A percentile compares a stretch with the other conserved stretches of the same genome.
phyloP scores from a whole-genome alignment of 2,113 vertebrate genomes.

The Deroptyus accipitrinus region DNA sequence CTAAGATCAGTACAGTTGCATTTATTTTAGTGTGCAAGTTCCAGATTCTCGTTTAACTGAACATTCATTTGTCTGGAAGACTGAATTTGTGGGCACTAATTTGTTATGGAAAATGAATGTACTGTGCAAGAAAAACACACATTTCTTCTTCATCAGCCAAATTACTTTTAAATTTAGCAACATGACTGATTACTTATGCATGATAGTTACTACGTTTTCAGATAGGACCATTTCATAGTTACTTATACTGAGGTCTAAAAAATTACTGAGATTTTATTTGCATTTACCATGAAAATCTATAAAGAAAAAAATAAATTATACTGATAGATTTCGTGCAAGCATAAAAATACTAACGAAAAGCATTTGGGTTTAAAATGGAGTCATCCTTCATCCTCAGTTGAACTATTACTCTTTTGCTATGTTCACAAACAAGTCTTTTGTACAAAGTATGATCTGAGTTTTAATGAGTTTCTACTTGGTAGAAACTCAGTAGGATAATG shows the following conservation, averaged over 20 bases:
- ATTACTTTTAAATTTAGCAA: conserved; percentile 31
- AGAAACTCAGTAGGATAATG: not conserved
- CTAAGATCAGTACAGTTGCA: not conserved
- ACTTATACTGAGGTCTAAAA: not conserved
- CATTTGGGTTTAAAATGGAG: not conserved
- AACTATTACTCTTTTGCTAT: not conserved
- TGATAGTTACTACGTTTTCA: not conserved
- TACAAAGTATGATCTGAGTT: not conserved
- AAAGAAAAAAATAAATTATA: not conserved
- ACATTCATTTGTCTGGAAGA: conserved; percentile 52
- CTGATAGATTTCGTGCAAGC: not conserved
- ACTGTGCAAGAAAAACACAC: conserved; percentile 6
- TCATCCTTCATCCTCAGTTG: not conserved
- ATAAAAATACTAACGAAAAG: not conserved
- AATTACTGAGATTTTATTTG: not conserved
- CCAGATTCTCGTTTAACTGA: not conserved
- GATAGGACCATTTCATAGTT: not conserved
- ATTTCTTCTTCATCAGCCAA: conserved; percentile 10
- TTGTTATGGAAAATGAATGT: conserved; percentile 34
- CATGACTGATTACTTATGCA: conserved; percentile 23
- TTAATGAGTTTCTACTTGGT: conserved; percentile 3
- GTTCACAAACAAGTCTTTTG: not conserved
- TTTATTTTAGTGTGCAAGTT: not conserved
- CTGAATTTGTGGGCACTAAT: conserved; percentile 29
- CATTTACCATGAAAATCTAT: not conserved